These are phyloP conservation scores for Cephus spinipes DNA, from an alignment of 2,888 invertebrate species.

Conservation along the genomic window DNA sequence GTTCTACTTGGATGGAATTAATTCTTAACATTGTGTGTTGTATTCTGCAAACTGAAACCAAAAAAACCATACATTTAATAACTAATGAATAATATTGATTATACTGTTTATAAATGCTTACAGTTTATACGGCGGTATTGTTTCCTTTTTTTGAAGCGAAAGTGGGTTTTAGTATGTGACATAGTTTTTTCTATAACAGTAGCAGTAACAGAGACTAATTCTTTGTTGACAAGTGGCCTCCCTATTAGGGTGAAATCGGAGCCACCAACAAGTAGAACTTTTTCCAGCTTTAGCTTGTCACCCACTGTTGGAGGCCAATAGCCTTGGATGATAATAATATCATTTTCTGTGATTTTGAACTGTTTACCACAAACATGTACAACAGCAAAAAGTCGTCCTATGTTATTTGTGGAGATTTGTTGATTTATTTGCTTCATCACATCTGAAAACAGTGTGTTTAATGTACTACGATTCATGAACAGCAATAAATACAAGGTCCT, in stretches of 20 bases:
- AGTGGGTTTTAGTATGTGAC: slow-evolving; percentile 83
- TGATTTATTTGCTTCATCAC: slow-evolving; percentile 75
- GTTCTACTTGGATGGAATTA: slow-evolving; percentile 76
- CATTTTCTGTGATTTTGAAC: slow-evolving; percentile 87
- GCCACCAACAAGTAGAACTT: slow-evolving; percentile 83
- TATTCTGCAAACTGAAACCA: slow-evolving; percentile 70
- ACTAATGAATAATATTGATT: slow-evolving; percentile 24
- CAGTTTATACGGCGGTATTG: slow-evolving; percentile 82
- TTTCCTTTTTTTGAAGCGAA: slow-evolving; percentile 81
- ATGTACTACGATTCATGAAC: neutral
- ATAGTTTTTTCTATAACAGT: slow-evolving; percentile 87
- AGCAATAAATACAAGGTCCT: neutral
- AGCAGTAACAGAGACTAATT: slow-evolving; percentile 80
- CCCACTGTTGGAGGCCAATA: slow-evolving; percentile 86
- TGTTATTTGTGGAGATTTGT: slow-evolving; percentile 69
- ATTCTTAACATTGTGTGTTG: slow-evolving; percentile 83
- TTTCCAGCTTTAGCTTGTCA: slow-evolving; percentile 84
- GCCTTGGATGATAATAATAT: slow-evolving; percentile 84
- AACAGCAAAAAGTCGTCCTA: slow-evolving; percentile 83
- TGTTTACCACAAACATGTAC: slow-evolving; percentile 86
- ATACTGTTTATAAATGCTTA: slow-evolving; percentile 57
- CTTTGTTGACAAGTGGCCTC: slow-evolving; percentile 80
- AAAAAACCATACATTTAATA: slow-evolving; percentile 26
- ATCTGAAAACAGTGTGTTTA: slow-evolving; percentile 53
- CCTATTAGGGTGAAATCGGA: slow-evolving; percentile 87